Conservation (phyloP, 1,140 invertebrate genomes). For the Liolophura sinensis region DNA sequence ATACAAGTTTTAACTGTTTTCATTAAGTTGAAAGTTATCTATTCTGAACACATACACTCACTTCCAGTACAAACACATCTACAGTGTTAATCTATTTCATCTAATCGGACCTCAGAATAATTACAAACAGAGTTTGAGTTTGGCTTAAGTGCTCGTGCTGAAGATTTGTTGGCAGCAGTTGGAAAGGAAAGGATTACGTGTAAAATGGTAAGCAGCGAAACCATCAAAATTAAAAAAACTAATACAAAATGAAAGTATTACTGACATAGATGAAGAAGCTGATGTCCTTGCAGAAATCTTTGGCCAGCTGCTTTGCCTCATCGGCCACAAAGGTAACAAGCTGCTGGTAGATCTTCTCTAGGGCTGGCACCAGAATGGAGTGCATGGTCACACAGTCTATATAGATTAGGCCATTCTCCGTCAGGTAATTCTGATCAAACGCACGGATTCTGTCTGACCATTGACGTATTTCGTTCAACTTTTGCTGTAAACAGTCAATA, state of each 20-base stretch:
- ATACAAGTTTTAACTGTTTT: too few relatives aligned
- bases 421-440: slow-evolving; percentile 49
- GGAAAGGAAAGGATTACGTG: too few relatives aligned
- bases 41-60: too few relatives aligned
- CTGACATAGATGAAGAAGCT: slow-evolving; percentile 41
- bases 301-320: slow-evolving; percentile 40
- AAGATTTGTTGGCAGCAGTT: too few relatives aligned
- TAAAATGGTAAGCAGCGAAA: background rate
- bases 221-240: background rate
- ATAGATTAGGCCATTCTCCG: slow-evolving; percentile 51
- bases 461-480: slow-evolving; percentile 48
- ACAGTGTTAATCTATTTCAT: too few relatives aligned
- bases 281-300: slow-evolving; percentile 49
- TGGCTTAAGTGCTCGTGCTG: too few relatives aligned
- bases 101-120: too few relatives aligned
- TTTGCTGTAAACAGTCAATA: slow-evolving; percentile 42
- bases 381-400: slow-evolving; percentile 52
- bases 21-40: too few relatives aligned
- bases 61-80: too few relatives aligned
- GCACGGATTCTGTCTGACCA: slow-evolving; percentile 53
- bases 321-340: slow-evolving; percentile 51
- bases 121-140: too few relatives aligned
- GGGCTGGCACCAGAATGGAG: slow-evolving; percentile 43
- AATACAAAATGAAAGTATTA: background rate
- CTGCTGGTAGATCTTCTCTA: slow-evolving; percentile 53